Percentiles rank a stretch among this genome's conserved stretches.
Evolutionary conservation across 2,797 vertebrate genomes (phyloP).

Genomic region (Pitangus sulphuratus): DNA sequence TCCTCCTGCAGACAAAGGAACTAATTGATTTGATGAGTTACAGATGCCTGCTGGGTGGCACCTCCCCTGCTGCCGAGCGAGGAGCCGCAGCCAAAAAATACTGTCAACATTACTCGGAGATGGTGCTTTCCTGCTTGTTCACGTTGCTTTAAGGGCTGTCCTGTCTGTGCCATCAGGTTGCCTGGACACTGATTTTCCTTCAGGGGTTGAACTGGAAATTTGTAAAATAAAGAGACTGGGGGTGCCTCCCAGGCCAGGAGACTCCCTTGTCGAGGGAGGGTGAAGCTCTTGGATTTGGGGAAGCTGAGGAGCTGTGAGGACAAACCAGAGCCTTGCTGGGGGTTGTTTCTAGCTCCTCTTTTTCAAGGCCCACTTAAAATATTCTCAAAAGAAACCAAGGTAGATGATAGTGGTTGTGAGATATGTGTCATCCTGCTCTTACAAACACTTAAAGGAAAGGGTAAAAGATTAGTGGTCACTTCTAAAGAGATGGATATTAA

Average conservation of each 20-base stretch:
- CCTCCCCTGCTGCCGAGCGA: not conserved
- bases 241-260: not conserved
- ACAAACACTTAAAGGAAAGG: not conserved
- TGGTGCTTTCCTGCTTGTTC: not conserved
- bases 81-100: not conserved
- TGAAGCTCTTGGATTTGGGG: not conserved
- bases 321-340: not conserved
- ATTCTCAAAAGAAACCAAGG: not conserved
- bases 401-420: fast-evolving
- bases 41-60: not conserved
- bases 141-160: fast-evolving
- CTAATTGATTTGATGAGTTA: conserved; percentile 14
- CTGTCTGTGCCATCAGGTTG: fast-evolving
- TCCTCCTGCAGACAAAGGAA: conserved; percentile 13
- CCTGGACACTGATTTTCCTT: not conserved
- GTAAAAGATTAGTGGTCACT: not conserved
- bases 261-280: not conserved
- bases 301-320: not conserved
- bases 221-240: not conserved
- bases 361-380: not conserved
- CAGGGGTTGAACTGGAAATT: not conserved
- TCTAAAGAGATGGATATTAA: not conserved
- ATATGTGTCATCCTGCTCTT: fast-evolving
- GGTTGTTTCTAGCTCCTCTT: not conserved
- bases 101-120: fast-evolving